Conservation (phyloP, 2,888 invertebrate genomes). For the Pyrrhia umbra region DNA sequence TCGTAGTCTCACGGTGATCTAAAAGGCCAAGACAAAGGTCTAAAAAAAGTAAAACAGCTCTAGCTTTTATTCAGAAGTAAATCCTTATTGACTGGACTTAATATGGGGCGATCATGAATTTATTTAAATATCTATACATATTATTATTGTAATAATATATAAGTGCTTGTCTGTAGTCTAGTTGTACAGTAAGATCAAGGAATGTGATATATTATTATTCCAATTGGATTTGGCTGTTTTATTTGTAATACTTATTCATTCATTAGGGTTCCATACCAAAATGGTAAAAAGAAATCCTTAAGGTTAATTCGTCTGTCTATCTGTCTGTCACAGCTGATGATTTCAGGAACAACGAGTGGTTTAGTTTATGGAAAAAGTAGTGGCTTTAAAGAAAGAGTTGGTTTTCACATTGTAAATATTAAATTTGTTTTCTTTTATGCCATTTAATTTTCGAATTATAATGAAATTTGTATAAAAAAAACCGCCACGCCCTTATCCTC, state of each 20-base stretch:
- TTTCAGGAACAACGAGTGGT: no score
- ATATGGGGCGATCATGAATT: slow-evolving; percentile 70
- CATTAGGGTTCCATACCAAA: no score
- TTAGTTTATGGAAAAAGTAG: no score
- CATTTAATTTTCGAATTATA: no score
- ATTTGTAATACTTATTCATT: slow-evolving; percentile 58
- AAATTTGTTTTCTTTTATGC: no score
- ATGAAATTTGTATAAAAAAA: no score
- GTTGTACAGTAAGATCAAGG: slow-evolving; percentile 88
- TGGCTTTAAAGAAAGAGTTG: no score
- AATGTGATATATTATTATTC: slow-evolving; percentile 90
- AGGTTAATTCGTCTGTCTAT: no score
- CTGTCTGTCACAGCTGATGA: no score
- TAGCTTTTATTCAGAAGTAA: slow-evolving; percentile 23
- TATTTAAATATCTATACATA: slow-evolving; percentile 81
- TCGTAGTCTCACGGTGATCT: not conserved
- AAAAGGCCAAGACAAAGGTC: not conserved
- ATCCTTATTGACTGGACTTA: slow-evolving; percentile 31
- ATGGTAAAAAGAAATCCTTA: no score
- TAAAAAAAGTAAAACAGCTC: not conserved
- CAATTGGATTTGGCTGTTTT: slow-evolving; percentile 79
- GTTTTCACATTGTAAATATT: no score
- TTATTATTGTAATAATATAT: slow-evolving; percentile 81
- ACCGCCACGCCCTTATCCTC: no score
- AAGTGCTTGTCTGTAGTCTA: slow-evolving; percentile 88